A percentile compares a stretch with the other conserved stretches of the same genome.
Conservation (phyloP, 2,797 vertebrate species). For the Takifugu ocellatus region DNA sequence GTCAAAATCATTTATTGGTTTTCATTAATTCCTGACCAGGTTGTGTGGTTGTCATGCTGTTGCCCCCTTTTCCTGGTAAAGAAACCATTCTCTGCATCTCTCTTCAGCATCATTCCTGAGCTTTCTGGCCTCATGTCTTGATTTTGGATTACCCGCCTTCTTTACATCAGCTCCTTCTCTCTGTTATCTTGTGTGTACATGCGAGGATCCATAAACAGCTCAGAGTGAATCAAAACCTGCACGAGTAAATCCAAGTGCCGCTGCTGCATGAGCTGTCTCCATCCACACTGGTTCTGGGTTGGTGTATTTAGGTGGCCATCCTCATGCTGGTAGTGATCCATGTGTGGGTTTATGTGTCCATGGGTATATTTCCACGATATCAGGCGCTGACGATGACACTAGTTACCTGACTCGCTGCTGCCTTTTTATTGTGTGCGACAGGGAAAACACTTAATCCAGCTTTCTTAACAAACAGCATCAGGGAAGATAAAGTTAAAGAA, state of each 20-base stretch:
- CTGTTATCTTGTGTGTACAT: no score
- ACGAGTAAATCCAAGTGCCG: constrained; percentile 3
- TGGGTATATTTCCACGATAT: constrained; percentile 29
- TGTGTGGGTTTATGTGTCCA: constrained; percentile 29
- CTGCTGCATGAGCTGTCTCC: constrained; percentile 7
- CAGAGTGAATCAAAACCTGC: background rate
- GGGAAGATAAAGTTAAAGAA: constrained; percentile 9
- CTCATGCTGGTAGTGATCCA: constrained; percentile 4
- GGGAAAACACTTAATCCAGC: background rate
- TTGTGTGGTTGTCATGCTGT: no score
- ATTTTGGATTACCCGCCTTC: no score
- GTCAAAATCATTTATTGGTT: no score
- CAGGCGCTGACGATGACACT: constrained; percentile 24
- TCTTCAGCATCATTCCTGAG: no score
- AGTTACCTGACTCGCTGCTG: no score
- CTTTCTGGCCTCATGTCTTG: no score
- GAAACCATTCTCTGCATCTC: no score
- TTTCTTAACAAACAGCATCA: constrained; percentile 2
- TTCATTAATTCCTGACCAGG: no score
- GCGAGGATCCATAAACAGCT: no score
- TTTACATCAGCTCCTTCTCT: no score
- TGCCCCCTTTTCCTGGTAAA: no score
- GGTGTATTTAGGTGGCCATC: constrained; percentile 17
- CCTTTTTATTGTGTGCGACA: constrained; percentile 8
- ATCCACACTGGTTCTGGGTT: constrained; percentile 4